Evolutionary conservation across 2,113 vertebrate genomes (phyloP).

Genomic region (Serinus canaria): DNA sequence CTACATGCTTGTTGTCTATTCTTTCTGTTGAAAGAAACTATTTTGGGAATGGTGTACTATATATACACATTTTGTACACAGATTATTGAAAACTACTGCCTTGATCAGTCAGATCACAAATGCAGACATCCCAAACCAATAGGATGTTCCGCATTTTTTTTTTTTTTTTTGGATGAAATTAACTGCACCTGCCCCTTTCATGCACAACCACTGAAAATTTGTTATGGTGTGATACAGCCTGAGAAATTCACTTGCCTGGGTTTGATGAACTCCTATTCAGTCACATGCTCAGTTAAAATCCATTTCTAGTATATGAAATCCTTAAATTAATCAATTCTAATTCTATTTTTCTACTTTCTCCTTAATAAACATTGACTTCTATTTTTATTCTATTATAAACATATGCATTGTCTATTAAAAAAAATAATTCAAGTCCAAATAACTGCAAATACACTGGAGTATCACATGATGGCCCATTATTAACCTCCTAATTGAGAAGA

Average conservation of each 20-base stretch:
- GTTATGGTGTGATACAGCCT: background rate
- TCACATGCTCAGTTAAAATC: background rate
- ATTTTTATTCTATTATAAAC: background rate
- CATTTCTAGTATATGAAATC: background rate
- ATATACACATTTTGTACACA: background rate
- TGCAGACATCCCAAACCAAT: background rate
- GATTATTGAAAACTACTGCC: background rate
- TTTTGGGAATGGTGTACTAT: background rate
- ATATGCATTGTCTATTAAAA: background rate
- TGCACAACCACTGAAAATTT: background rate
- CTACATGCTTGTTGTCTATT: background rate
- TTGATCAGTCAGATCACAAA: background rate
- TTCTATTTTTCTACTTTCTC: background rate
- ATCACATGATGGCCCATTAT: background rate
- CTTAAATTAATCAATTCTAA: background rate
- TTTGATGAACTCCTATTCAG: background rate
- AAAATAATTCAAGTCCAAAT: background rate
- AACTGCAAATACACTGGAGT: background rate
- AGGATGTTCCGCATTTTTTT: background rate
- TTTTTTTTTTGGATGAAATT: background rate
- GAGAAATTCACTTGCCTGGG: background rate
- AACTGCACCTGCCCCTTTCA: background rate
- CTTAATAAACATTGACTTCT: background rate
- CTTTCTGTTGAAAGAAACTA: background rate
- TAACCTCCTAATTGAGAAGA: background rate